Percentiles rank a stretch among this genome's conserved stretches.
These are phyloP conservation scores for Liodrosophila aerea DNA, from an alignment of 2,888 invertebrate genomes.

Conservation along the genomic window DNA sequence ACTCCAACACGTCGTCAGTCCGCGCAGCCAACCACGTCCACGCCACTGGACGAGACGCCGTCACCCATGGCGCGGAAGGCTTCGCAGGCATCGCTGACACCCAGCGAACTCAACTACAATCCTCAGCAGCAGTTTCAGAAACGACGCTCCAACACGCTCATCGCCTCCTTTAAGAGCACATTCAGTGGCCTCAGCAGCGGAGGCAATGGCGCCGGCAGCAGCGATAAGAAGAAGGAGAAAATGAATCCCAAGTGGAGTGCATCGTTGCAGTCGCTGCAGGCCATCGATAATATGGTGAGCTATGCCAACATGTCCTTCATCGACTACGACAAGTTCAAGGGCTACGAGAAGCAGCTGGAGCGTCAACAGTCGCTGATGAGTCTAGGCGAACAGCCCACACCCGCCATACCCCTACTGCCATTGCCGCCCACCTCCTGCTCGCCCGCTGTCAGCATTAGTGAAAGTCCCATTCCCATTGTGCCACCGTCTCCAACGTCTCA, in stretches of 20 bases:
- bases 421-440: slow-evolving; percentile 29
- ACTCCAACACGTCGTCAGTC: slow-evolving; percentile 63
- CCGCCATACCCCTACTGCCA: slow-evolving; percentile 31
- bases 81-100: slow-evolving; percentile 57
- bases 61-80: slow-evolving; percentile 46
- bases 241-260: slow-evolving; percentile 83
- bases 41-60: slow-evolving; percentile 58
- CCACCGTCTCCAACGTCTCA: slow-evolving; percentile 21
- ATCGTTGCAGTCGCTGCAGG: slow-evolving; percentile 84
- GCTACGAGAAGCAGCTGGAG: slow-evolving; percentile 82
- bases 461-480: slow-evolving; percentile 6
- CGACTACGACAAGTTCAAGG: slow-evolving; percentile 84
- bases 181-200: slow-evolving; percentile 50
- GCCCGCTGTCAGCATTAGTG: no score
- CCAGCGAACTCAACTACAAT: slow-evolving; percentile 52
- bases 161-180: slow-evolving; percentile 79
- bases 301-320: slow-evolving; percentile 85
- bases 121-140: slow-evolving; percentile 79
- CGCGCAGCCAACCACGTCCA: slow-evolving; percentile 65
- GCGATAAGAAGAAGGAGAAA: slow-evolving; percentile 79
- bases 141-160: slow-evolving; percentile 77
- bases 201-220: slow-evolving; percentile 30
- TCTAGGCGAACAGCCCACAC: slow-evolving; percentile 58
- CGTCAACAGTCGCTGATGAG: slow-evolving; percentile 78
- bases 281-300: slow-evolving; percentile 84